Conservation (phyloP, 1,140 invertebrate genomes). For the Bombus waltoni region DNA sequence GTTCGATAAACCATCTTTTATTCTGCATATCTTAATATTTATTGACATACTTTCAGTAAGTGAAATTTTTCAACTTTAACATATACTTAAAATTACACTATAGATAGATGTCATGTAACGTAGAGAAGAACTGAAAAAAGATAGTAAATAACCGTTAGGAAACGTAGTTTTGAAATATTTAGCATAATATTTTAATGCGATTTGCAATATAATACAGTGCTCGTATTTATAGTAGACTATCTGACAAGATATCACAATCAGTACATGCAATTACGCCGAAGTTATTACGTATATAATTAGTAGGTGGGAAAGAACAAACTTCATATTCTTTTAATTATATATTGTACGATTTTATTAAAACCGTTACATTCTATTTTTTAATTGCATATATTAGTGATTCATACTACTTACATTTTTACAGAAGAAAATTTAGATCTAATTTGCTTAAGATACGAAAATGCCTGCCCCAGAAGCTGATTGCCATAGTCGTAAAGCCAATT, state of each 20-base stretch:
- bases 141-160: slow-evolving; percentile 40
- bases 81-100: background rate
- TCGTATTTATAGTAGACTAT: background rate
- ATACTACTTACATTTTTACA: slow-evolving; percentile 9
- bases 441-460: slow-evolving; percentile 51
- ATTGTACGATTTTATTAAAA: background rate
- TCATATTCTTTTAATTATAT: background rate
- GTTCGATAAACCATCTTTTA: background rate
- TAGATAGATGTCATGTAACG: background rate
- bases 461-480: slow-evolving; percentile 59
- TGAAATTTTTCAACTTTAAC: background rate
- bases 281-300: background rate
- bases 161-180: slow-evolving; percentile 18
- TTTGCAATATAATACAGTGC: background rate
- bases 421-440: background rate
- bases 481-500: slow-evolving; percentile 63
- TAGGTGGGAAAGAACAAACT: background rate
- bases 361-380: background rate
- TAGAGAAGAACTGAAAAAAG: background rate
- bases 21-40: slow-evolving; percentile 16
- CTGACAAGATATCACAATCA: background rate
- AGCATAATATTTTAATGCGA: background rate
- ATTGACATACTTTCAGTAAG: slow-evolving; percentile 30
- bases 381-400: background rate
- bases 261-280: background rate